These are phyloP conservation scores for Charadrius vociferus DNA, from an alignment of 2,113 vertebrate species.

Conservation along the genomic window DNA sequence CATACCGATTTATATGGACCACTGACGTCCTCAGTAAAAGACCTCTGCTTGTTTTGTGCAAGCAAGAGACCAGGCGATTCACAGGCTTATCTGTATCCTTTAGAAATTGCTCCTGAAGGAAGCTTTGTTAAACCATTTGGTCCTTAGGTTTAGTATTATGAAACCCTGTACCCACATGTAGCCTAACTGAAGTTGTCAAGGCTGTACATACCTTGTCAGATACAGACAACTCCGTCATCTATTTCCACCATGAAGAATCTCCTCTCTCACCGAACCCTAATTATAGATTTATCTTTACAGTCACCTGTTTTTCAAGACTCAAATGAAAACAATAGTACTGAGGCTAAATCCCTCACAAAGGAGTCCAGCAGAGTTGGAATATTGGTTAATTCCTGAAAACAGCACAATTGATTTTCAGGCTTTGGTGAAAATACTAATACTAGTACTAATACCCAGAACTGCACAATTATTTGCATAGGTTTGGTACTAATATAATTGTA, in stretches of 20 bases:
- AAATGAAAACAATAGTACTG: not conserved
- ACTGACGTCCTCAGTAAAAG: not conserved
- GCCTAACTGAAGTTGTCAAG: not conserved
- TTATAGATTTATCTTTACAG: not conserved
- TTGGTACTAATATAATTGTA: not conserved
- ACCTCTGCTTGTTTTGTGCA: not conserved
- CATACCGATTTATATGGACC: not conserved
- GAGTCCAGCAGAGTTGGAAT: not conserved
- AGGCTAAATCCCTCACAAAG: not conserved
- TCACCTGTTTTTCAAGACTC: not conserved
- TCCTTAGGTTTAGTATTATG: not conserved
- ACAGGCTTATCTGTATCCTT: not conserved
- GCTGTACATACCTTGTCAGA: not conserved
- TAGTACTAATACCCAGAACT: not conserved
- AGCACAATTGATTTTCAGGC: not conserved
- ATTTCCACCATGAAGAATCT: not conserved
- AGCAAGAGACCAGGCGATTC: not conserved
- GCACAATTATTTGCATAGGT: not conserved
- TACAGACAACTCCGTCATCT: not conserved
- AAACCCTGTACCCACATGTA: not conserved
- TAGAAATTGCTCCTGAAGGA: not conserved
- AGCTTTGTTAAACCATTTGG: not conserved
- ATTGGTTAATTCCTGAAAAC: not conserved
- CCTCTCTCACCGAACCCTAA: not conserved
- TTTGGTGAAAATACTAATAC: not conserved